Percentiles rank a stretch among this genome's conserved stretches.
phyloP scores from a whole-genome alignment of 2,888 invertebrate species.

The Drosophila melanosoma region DNA sequence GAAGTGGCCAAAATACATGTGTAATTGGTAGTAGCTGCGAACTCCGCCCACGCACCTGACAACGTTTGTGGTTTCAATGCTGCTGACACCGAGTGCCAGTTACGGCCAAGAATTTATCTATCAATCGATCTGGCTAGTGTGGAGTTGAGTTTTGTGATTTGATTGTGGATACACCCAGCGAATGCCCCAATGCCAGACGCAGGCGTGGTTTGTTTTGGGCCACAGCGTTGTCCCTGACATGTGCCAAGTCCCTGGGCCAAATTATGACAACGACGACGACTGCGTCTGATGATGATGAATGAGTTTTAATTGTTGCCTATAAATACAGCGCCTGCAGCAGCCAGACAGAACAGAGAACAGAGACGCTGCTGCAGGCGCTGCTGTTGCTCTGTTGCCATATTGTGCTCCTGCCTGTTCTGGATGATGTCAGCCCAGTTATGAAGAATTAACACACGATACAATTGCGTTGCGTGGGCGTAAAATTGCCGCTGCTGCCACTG shows the following conservation, averaged over 20 bases:
- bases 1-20: conserved; percentile 59
- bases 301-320: conserved; percentile 81
- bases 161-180: conserved; percentile 69
- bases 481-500: conserved; percentile 27
- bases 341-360: too few species aligned
- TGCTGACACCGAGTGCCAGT: conserved; percentile 77
- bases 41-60: conserved; percentile 75
- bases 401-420: conserved; percentile 44
- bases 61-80: conserved; percentile 37
- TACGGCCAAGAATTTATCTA: conserved; percentile 71
- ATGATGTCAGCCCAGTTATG: conserved; percentile 80
- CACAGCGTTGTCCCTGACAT: conserved; percentile 65
- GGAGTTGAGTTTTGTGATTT: conserved; percentile 16
- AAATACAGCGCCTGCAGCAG: conserved; percentile 62
- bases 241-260: conserved; percentile 53
- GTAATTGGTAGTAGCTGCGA: conserved; percentile 57
- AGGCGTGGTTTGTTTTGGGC: conserved; percentile 62
- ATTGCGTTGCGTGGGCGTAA: conserved; percentile 47
- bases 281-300: conserved; percentile 74
- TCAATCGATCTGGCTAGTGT: conserved; percentile 76
- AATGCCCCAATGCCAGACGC: conserved; percentile 68
- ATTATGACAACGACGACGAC: conserved; percentile 63
- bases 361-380: conserved; percentile 22
- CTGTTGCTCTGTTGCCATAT: conserved; percentile 24
- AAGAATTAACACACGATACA: conserved; percentile 72